phyloP scores from a whole-genome alignment of 92 coral and sea anemone species.

The Palythoa grandis region DNA sequence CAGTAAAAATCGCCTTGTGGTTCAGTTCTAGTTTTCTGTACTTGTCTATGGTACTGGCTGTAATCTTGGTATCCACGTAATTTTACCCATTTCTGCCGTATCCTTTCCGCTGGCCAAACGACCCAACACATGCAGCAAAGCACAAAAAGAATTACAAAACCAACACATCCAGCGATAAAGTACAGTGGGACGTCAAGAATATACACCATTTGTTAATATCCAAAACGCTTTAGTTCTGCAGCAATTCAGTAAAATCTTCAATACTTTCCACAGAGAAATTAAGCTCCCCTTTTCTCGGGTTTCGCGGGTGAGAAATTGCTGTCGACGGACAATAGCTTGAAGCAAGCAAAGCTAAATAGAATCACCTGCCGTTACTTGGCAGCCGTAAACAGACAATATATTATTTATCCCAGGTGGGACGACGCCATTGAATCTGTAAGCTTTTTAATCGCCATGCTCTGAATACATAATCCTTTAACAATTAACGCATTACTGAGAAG shows the following conservation, averaged over 20 bases:
- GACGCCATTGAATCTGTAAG: background rate
- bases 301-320: background rate
- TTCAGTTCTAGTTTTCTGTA: constrained; percentile 18
- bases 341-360: background rate
- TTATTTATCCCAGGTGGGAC: background rate
- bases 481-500: background rate
- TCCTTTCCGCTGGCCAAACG: constrained; percentile 40
- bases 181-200: constrained; percentile 30
- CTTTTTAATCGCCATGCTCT: background rate
- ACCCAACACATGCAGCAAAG: constrained; percentile 45
- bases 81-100: constrained; percentile 36
- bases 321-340: background rate
- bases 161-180: constrained; percentile 24
- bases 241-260: background rate
- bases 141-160: constrained; percentile 22
- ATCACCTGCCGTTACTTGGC: constrained; percentile 22
- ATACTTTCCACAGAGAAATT: background rate
- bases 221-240: constrained; percentile 17
- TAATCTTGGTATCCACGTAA: constrained; percentile 38
- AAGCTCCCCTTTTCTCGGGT: background rate
- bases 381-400: constrained; percentile 6
- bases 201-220: constrained; percentile 21
- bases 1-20: background rate
- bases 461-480: background rate
- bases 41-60: constrained; percentile 19